Base-by-base conservation (phyloP, 2,888 invertebrate species). In the Alviniconcha strummeri region DNA sequence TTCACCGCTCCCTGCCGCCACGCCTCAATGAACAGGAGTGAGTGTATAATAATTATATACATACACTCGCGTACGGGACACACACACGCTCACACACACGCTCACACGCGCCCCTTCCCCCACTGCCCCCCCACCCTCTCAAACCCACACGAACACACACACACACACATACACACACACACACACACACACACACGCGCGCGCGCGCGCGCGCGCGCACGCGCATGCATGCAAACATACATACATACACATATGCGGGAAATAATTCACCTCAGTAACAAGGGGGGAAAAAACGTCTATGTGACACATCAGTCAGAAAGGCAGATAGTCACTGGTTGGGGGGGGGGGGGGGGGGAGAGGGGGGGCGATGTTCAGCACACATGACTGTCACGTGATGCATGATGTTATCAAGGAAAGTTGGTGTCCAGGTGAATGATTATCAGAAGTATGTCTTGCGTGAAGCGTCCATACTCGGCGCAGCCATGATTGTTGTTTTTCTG, bases 131-230 rank as follows among this genome's bases (percentile, higher is more conserved):
- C 36, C n/a, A n/a, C n/a, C n/a, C n/a, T n/a, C n/a, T n/a, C n/a
- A n/a, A n/a, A 74, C 74, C 5, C 74, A 74, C 74, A 74, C 52
- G 36, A 15, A 74, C 74, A 74, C 74, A 74, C 74, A 74, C 74
- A 74, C 74, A 74, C 74, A 15, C 52, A 36, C 74, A 36, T 36
- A 36, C 74, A 36, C 74, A 36, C 52, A 36, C 19, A 74, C 74
- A 74, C 74, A 52, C 74, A 74, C 74, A 74, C 74, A 74, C 74
- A 74, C 74, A 74, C 74, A 74, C 74, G 6, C 74, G 36, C 74
- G 6, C 74, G 36, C 52, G 52, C 74, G 36, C 74, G 52, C 19
- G 36, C 74, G 36, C 52, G 36, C 74, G 36, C 74, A 74, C 74
- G 36, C 74, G 15, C 71, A 71, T 17, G 15, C 71, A 71, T 17